Percentiles rank a stretch among this genome's conserved stretches.
These are phyloP conservation scores for Eurytoma californica DNA, from an alignment of 2,888 invertebrate genomes.

Conservation along the genomic window DNA sequence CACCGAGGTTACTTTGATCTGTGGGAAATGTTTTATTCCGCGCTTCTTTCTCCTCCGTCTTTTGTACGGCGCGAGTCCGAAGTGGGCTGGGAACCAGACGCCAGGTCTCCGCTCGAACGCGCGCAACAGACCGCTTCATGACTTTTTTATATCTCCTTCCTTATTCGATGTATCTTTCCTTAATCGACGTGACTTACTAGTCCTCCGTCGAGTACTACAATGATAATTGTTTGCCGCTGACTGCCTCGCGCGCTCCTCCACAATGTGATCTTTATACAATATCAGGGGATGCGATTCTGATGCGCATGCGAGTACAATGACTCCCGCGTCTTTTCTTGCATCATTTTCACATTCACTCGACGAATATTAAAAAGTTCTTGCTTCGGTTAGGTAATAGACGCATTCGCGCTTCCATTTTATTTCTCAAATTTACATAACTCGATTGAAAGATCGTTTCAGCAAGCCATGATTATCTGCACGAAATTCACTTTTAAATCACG, in stretches of 20 bases:
- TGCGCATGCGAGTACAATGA: constrained; percentile 19
- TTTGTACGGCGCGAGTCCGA: constrained; percentile 51
- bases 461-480: no score
- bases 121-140: constrained; percentile 53
- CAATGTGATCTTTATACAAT: not conserved
- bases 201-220: constrained; percentile 20
- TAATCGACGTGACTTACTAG: constrained; percentile 58
- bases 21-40: constrained; percentile 70
- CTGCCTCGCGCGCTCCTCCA: constrained; percentile 24
- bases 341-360: not conserved
- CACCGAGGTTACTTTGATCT: constrained; percentile 66
- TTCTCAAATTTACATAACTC: not conserved
- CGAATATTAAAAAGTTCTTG: constrained; percentile 23
- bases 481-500: no score
- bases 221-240: constrained; percentile 45
- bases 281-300: constrained; percentile 6
- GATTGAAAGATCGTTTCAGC: no score
- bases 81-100: constrained; percentile 70
- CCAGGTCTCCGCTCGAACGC: constrained; percentile 42
- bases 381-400: not conserved
- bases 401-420: constrained; percentile 5
- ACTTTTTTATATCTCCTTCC: constrained; percentile 42
- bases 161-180: constrained; percentile 52
- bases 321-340: not conserved
- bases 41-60: constrained; percentile 55